These are phyloP conservation scores for Teleogryllus occipitalis DNA, from an alignment of 1,140 invertebrate species.

Conservation along the genomic window DNA sequence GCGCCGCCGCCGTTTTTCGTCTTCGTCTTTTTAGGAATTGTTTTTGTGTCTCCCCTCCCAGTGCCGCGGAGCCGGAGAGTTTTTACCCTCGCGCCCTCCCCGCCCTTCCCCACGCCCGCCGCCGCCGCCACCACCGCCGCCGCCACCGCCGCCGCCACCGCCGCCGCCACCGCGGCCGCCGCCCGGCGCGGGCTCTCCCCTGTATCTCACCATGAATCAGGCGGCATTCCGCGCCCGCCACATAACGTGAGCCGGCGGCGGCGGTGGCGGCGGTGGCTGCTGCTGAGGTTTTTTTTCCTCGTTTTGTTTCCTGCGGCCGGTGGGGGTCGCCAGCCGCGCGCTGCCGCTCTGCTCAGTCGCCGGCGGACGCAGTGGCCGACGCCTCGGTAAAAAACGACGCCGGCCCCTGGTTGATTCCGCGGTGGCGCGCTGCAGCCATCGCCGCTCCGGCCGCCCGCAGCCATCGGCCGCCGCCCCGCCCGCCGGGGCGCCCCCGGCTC, in stretches of 20 bases:
- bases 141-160: too few species aligned
- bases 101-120: not conserved
- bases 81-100: not conserved
- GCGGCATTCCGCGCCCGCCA: not conserved
- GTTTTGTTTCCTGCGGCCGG: conserved; percentile 2
- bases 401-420: not conserved
- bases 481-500: too few species aligned
- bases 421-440: not conserved
- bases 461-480: too few species aligned
- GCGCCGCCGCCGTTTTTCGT: not conserved
- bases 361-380: not conserved
- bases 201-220: conserved; percentile 4
- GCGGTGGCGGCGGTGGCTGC: too few species aligned
- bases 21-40: conserved; percentile 4
- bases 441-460: not conserved
- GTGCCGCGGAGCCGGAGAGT: not conserved
- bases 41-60: not conserved
- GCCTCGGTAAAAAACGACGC: not conserved
- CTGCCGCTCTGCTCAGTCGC: not conserved
- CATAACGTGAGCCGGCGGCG: not conserved
- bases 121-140: too few species aligned
- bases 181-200: not conserved
- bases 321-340: not conserved
- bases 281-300: not conserved
- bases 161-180: too few species aligned